Percentiles rank a stretch among this genome's conserved stretches.
These are phyloP conservation scores for Phalacrocorax aristotelis DNA, from an alignment of 2,113 vertebrate species.

Conservation along the genomic window DNA sequence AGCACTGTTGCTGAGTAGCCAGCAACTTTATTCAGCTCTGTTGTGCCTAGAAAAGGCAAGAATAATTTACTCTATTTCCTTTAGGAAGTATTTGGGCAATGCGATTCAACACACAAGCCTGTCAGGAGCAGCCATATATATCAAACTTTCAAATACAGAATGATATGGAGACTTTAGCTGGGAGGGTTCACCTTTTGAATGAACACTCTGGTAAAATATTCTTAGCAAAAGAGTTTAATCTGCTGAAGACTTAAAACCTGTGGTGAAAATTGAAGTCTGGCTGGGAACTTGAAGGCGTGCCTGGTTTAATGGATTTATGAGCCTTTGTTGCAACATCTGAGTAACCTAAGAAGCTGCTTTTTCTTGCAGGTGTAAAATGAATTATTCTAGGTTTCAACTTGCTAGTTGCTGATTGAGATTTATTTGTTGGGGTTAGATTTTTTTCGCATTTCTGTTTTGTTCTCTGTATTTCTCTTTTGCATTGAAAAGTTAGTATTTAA, in stretches of 20 bases:
- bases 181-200: neutral
- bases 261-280: constrained; percentile 34
- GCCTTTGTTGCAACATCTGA: constrained; percentile 20
- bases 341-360: constrained; percentile 26
- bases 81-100: neutral
- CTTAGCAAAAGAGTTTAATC: constrained; percentile 22
- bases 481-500: constrained; percentile 14
- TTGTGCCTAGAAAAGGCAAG: neutral
- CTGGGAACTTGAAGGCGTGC: constrained; percentile 11
- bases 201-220: neutral
- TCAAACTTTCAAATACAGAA: neutral
- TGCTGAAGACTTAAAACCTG: constrained; percentile 12
- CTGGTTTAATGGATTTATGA: constrained; percentile 28
- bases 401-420: neutral
- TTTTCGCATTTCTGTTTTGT: neutral
- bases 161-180: neutral
- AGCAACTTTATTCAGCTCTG: neutral
- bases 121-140: neutral
- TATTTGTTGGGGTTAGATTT: neutral
- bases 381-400: constrained; percentile 30
- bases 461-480: neutral
- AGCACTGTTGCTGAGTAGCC: neutral
- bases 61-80: neutral
- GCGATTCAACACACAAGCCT: neutral
- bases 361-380: constrained; percentile 35